Base-by-base conservation (phyloP, 2,797 vertebrate genomes). In the Dermochelys coriacea region DNA sequence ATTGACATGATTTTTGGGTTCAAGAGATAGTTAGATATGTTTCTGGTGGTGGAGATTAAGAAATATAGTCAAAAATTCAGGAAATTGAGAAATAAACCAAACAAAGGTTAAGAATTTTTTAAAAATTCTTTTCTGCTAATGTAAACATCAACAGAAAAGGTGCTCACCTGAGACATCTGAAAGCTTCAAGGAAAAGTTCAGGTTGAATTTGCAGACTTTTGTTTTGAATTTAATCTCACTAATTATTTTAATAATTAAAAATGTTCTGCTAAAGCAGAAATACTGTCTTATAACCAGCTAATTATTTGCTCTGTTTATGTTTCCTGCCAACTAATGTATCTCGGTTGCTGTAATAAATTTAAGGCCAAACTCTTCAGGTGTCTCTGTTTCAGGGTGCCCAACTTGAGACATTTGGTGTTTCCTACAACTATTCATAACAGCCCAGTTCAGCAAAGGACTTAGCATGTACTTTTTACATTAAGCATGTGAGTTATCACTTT, bases 221-320 rank as follows among this genome's bases (percentile, higher is more conserved):
- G 94, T 96, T 95, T 96, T 91, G 91, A 97, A 97, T 97, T 97
- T 93, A 96, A 96, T 97, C 96, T 97, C 2, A 1, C 55, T 98
- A 98, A 98, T 98, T 97, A 97, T 97, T 98, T 98, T 96, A 97
- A 97, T 98, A 98, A 97, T 98, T 98, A 95, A 98, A 97, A 96
- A 91, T 89, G 71, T 93, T 98, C 97, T 97, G 85, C 95, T 93
- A 97, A 97, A 95, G 84, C 91, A 97, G 94, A 93, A 68, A 68
- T 68, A 68, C 9, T 68, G 61, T 71, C 64, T 96, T 97, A 93
- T 96, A 97, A 97, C 97, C 97, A 98, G 94, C 90, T 97, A 96
- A 98, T 98, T 97, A 97, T 98, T 98, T 97, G 78, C 87, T 91
- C 88, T 97, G 93, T 96, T 97, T 97, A 85, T 95, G 71, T 96